Evolutionary conservation across 2,888 invertebrate genomes (phyloP).

Genomic region (Hedychridium roseum): DNA sequence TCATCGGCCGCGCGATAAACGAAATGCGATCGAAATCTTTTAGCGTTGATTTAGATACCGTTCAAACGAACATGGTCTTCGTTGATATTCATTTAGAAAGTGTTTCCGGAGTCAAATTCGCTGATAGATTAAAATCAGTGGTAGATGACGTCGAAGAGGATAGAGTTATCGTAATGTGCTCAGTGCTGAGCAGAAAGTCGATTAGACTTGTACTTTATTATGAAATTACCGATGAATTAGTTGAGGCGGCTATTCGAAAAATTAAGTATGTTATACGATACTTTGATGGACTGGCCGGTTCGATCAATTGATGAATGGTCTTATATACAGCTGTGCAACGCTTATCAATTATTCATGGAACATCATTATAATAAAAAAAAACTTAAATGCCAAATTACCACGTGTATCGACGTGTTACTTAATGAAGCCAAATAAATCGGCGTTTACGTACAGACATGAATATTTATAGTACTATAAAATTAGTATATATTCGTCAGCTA

Average conservation of each 20-base stretch:
- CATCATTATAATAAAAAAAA: neutral
- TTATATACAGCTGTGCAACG: no score
- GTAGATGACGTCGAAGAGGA: slow-evolving; percentile 66
- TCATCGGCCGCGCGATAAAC: slow-evolving; percentile 74
- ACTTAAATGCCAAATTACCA: neutral
- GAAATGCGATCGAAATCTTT: slow-evolving; percentile 70
- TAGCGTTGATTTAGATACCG: slow-evolving; percentile 69
- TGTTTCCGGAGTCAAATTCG: slow-evolving; percentile 64
- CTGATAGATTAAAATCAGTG: slow-evolving; percentile 65
- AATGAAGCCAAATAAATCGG: neutral
- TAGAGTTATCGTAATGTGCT: slow-evolving; percentile 68
- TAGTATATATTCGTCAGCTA: no score
- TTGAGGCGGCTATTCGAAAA: slow-evolving; percentile 76
- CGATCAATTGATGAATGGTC: no score
- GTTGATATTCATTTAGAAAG: slow-evolving; percentile 68
- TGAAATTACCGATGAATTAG: slow-evolving; percentile 74
- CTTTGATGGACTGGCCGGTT: slow-evolving; percentile 65
- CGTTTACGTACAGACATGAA: no score
- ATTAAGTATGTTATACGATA: slow-evolving; percentile 74
- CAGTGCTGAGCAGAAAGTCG: slow-evolving; percentile 69
- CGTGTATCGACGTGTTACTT: no score
- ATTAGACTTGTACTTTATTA: slow-evolving; percentile 77
- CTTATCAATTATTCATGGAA: neutral
- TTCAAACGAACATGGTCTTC: slow-evolving; percentile 81
- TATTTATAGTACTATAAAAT: no score